Evolutionary conservation across 2,113 vertebrate genomes (phyloP).

Genomic region (Bambusicola thoracicus): DNA sequence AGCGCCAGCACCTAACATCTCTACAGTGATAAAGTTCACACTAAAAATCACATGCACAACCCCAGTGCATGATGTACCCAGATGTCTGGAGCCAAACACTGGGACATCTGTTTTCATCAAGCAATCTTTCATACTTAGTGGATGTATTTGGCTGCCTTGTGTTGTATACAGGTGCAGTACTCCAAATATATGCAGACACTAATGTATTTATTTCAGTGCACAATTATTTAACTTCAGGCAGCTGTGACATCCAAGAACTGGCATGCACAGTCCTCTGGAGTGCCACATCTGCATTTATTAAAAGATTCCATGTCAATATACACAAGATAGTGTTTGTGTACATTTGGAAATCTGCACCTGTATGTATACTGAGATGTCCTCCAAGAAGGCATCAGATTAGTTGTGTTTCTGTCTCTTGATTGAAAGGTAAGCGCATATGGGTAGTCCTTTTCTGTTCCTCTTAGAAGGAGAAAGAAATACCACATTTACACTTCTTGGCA

Average conservation of each 20-base stretch:
- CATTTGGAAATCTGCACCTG: not conserved
- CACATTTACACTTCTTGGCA: not conserved
- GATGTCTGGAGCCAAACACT: not conserved
- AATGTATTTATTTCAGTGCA: not conserved
- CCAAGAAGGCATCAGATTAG: not conserved
- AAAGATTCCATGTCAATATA: not conserved
- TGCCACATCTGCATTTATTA: not conserved
- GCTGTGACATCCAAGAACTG: slow-evolving; percentile 13
- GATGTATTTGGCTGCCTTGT: not conserved
- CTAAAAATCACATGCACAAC: not conserved
- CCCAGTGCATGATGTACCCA: not conserved
- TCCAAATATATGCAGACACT: not conserved
- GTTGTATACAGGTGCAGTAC: not conserved
- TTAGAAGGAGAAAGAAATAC: slow-evolving; percentile 6
- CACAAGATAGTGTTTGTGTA: not conserved
- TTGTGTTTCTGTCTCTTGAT: not conserved
- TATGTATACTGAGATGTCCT: not conserved
- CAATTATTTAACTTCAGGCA: slow-evolving; percentile 16
- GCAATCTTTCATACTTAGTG: not conserved
- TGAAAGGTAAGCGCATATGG: not conserved
- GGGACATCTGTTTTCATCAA: slow-evolving; percentile 15
- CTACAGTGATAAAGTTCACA: not conserved
- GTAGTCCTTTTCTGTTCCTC: not conserved
- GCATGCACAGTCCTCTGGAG: not conserved
- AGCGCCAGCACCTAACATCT: not conserved